Evolutionary conservation across 2,113 vertebrate species (phyloP), one percentile per base, ranked within the genome.

Genomic region (Propithecus coquereli): DNA sequence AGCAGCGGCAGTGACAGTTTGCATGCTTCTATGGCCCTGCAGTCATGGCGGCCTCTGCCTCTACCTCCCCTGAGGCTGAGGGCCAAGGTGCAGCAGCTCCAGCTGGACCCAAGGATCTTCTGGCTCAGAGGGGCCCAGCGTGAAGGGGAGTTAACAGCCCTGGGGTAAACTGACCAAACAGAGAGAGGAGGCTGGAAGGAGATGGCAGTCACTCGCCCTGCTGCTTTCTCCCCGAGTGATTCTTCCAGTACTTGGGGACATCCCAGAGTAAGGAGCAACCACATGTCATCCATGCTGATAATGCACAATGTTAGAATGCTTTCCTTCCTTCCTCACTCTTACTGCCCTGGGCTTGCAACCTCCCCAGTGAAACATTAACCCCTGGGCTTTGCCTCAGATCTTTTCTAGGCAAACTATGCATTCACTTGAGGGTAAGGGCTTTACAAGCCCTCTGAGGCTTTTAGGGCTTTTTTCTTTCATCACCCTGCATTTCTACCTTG

Each of bases 401-500:
- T 87, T 95, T 91, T 87, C 70, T 54, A 47, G 82, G 77, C 34
- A 80, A 34, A 84, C 66, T 52, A 14, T 30, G 30, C 16, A 61
- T 79, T 68, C 63, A 52, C 63, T 91, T 70, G 82, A 87, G 32
- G 45, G 68, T 52, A 37, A 70, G 81, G n/a, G 32, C 11, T 94
- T 68, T 94, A 65, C n/a, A 77, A 91, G 34, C 61, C 37, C 37
- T 54, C 79, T n/a, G 54, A 65, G 40, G 27, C 57, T 45, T 34
- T 80, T 22, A 43, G 54, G 43, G 54, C 3, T 84, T 22, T 88
- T 94, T 73, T 91, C 83, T 94, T 73, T 91, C 83, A 83, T 43
- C 45, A 47, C 25, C 47, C 27, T 59, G 32, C 37, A 50, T 70
- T 79, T 65, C 90, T 91, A 37, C 76, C 66, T 82, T 65, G 81